A percentile compares a stretch with the other conserved stretches of the same genome.
Conservation (phyloP, 2,113 vertebrate genomes). For the Cyprinodon brontotheroides region DNA sequence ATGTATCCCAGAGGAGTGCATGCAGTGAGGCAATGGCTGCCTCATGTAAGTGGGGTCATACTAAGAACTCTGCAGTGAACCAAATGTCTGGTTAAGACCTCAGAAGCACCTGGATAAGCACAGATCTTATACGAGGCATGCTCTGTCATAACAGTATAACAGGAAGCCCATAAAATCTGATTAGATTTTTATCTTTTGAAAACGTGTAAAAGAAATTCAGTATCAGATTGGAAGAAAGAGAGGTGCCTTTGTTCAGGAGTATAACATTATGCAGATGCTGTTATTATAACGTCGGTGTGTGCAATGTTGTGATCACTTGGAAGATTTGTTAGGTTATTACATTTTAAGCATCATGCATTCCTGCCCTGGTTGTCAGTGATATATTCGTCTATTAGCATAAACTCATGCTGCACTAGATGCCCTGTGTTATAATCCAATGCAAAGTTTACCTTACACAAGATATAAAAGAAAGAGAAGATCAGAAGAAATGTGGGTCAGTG, state of each 20-base stretch:
- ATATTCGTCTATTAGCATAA: background rate
- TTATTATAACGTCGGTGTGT: background rate
- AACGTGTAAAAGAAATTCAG: too few relatives aligned
- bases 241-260: background rate
- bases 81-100: constrained; percentile 47
- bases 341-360: background rate
- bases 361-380: background rate
- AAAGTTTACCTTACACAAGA: too few relatives aligned
- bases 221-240: too few relatives aligned
- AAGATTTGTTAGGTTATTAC: background rate
- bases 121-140: constrained; percentile 8
- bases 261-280: background rate
- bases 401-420: background rate
- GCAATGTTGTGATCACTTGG: background rate
- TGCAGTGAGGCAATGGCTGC: constrained; percentile 48
- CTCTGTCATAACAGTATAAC: background rate
- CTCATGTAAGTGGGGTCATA: constrained; percentile 60
- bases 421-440: too few relatives aligned
- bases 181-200: too few relatives aligned
- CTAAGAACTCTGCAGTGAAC: constrained; percentile 53
- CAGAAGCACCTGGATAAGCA: constrained; percentile 17
- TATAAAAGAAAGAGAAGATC: background rate
- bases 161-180: background rate
- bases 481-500: background rate
- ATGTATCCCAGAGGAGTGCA: constrained; percentile 55